These are phyloP conservation scores for Dryobates pubescens DNA, from an alignment of 2,797 vertebrate genomes.

Conservation along the genomic window DNA sequence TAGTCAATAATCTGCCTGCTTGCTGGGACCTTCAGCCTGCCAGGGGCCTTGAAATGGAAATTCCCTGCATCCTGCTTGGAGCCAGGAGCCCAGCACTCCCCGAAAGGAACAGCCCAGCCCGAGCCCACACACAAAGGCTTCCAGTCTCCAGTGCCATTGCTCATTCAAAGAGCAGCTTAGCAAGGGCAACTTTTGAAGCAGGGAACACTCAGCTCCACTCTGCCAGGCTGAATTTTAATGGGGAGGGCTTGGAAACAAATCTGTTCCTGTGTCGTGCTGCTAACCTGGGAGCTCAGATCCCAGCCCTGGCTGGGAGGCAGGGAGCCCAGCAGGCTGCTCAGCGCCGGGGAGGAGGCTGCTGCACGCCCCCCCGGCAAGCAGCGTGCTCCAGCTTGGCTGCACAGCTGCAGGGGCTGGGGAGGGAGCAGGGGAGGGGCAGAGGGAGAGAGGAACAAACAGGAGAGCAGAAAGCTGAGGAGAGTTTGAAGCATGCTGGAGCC, in stretches of 20 bases:
- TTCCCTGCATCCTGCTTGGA: neutral
- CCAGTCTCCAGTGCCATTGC: neutral
- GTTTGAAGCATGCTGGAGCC: neutral
- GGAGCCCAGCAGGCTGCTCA: neutral
- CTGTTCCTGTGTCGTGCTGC: neutral
- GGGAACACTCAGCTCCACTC: neutral
- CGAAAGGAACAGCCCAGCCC: too few relatives aligned
- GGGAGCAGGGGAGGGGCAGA: neutral
- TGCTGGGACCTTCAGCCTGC: neutral
- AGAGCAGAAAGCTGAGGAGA: neutral
- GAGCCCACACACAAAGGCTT: neutral
- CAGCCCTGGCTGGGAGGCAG: neutral
- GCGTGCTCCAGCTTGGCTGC: neutral
- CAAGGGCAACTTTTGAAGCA: neutral
- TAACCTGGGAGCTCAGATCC: neutral
- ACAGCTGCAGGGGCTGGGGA: neutral
- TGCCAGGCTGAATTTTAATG: neutral
- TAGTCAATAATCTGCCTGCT: neutral
- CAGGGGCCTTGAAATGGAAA: constrained; percentile 18
- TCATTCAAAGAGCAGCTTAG: neutral
- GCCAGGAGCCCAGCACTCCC: neutral
- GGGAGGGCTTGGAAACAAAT: neutral
- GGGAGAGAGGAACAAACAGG: constrained; percentile 1
- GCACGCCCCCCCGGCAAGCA: neutral
- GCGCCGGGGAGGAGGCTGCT: neutral